Conservation (phyloP, 2,888 invertebrate species). For the Erynnis tages region DNA sequence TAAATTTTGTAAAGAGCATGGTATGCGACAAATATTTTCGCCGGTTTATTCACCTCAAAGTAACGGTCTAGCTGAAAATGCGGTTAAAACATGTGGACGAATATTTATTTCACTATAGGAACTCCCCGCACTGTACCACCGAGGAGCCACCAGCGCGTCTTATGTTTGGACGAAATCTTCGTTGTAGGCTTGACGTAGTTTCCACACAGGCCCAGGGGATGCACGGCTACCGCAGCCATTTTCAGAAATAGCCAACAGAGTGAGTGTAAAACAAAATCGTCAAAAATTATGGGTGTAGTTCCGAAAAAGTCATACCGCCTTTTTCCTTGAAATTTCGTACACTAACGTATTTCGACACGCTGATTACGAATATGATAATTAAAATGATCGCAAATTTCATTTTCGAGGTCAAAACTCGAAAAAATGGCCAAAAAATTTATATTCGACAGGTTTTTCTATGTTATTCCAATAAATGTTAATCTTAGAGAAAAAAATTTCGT, state of each 20-base stretch:
- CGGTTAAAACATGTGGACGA: neutral
- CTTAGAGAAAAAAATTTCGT: no score
- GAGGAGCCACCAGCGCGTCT: neutral
- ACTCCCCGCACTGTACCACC: neutral
- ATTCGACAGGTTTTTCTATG: no score
- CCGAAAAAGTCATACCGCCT: no score
- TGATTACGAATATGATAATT: no score
- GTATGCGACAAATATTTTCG: neutral
- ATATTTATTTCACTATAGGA: slow-evolving; percentile 5
- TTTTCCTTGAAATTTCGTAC: no score
- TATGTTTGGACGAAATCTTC: slow-evolving; percentile 2
- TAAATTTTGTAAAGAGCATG: neutral
- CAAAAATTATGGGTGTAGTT: no score
- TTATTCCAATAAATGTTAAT: no score
- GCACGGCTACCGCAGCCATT: neutral
- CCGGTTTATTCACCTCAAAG: neutral
- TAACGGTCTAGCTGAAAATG: neutral
- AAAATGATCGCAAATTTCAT: no score
- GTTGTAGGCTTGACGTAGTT: neutral
- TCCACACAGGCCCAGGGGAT: neutral
- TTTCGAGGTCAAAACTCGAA: no score
- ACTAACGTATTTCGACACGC: no score
- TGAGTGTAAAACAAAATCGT: neutral
- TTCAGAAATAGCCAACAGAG: neutral
- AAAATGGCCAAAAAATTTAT: no score